Evolutionary conservation across 2,888 invertebrate species (phyloP).

Genomic region (Oeneis ivallda): DNA sequence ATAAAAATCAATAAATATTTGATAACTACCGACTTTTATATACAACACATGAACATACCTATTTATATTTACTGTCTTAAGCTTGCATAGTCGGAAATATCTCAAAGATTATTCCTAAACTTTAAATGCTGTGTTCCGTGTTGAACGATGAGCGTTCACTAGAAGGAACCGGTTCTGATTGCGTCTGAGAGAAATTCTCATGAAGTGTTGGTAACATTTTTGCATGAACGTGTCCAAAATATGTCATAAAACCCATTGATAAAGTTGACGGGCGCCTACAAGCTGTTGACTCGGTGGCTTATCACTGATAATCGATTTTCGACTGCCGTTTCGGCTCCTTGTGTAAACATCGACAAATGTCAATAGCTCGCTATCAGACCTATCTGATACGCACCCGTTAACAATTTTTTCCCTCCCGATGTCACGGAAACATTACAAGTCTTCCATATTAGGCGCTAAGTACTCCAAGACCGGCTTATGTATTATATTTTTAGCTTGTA

Average conservation of each 20-base stretch:
- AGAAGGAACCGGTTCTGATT: conserved; percentile 10
- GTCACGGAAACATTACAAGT: conserved; percentile 60
- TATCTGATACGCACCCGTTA: conserved; percentile 69
- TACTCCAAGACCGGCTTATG: conserved; percentile 48
- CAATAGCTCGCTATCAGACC: conserved; percentile 64
- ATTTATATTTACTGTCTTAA: conserved; percentile 12
- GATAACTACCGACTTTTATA: conserved; percentile 12
- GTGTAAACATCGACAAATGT: conserved; percentile 74
- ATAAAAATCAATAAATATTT: conserved; percentile 23
- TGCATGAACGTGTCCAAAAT: conserved; percentile 57
- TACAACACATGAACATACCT: background rate
- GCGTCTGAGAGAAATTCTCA: conserved; percentile 5
- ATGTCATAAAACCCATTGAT: conserved; percentile 62
- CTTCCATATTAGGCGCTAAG: conserved; percentile 61
- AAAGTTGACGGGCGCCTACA: conserved; percentile 67
- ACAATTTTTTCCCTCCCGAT: conserved; percentile 59
- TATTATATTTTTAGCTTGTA: conserved; percentile 71
- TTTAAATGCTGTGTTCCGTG: conserved; percentile 4
- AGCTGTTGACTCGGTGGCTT: conserved; percentile 68
- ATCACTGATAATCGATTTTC: conserved; percentile 74
- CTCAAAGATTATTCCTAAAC: conserved; percentile 22
- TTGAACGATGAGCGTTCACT: conserved; percentile 1
- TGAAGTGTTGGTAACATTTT: conserved; percentile 51
- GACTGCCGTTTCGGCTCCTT: conserved; percentile 80
- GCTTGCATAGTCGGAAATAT: background rate